phyloP scores from a whole-genome alignment of 2,797 vertebrate genomes.

The Coreius guichenoti region DNA sequence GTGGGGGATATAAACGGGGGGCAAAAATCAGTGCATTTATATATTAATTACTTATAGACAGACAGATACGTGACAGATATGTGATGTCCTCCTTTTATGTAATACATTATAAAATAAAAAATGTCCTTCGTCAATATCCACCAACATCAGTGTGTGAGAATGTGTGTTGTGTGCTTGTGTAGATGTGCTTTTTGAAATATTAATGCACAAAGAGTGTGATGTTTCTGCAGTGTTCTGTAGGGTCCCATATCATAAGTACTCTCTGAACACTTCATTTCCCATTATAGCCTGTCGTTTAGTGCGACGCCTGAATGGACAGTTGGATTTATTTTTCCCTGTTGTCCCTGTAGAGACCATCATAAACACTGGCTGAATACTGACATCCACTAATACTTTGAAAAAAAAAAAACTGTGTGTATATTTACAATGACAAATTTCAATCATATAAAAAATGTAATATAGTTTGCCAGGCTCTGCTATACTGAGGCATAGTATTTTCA shows the following conservation, averaged over 20 bases:
- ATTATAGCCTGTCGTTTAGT: slow-evolving; percentile 74
- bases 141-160: not conserved
- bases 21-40: not conserved
- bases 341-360: slow-evolving; percentile 37
- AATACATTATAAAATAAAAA: not conserved
- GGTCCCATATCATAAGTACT: slow-evolving; percentile 71
- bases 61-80: not conserved
- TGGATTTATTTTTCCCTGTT: slow-evolving; percentile 63
- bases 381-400: not conserved
- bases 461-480: not conserved
- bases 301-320: slow-evolving; percentile 58
- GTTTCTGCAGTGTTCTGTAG: slow-evolving; percentile 72
- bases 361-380: slow-evolving; percentile 23
- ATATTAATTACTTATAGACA: not conserved
- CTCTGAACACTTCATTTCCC: slow-evolving; percentile 75
- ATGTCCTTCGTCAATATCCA: not conserved
- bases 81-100: not conserved
- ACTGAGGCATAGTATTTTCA: not conserved
- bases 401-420: not conserved
- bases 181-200: slow-evolving; percentile 81
- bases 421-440: not conserved
- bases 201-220: slow-evolving; percentile 70
- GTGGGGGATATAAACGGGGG: too few relatives aligned
- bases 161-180: slow-evolving; percentile 62
- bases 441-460: not conserved